A percentile compares a stretch with the other conserved stretches of the same genome.
Evolutionary conservation across 2,113 vertebrate genomes (phyloP).

Genomic region (Halcyon senegalensis): DNA sequence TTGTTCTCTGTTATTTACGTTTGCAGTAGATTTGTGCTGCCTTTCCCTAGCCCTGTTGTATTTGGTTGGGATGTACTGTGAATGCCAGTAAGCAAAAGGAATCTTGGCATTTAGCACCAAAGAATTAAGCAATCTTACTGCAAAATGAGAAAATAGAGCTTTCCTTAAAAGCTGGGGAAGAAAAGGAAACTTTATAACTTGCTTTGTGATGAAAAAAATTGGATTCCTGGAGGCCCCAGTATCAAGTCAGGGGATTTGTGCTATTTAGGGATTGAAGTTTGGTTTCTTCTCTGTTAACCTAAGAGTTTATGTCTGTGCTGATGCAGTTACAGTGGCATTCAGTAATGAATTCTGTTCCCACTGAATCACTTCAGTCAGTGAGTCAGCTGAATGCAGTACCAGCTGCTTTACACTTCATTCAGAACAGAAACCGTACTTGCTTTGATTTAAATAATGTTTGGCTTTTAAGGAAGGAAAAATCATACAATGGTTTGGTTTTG

Average conservation of each 20-base stretch:
- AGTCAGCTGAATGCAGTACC: neutral
- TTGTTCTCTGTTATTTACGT: neutral
- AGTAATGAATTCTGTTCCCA: neutral
- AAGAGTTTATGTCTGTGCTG: accelerated
- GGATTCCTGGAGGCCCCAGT: neutral
- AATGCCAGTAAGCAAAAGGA: neutral
- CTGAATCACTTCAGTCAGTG: neutral
- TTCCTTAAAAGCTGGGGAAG: neutral
- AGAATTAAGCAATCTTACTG: neutral
- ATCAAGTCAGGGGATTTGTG: neutral
- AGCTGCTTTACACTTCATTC: neutral
- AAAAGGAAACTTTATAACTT: neutral
- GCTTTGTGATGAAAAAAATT: neutral
- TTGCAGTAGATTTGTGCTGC: neutral
- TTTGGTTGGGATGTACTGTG: neutral
- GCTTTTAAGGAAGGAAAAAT: slow-evolving; percentile 4
- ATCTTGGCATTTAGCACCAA: neutral
- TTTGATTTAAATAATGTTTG: neutral
- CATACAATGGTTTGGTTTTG: neutral
- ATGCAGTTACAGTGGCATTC: neutral
- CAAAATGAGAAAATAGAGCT: neutral
- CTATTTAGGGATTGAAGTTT: neutral
- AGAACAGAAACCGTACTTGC: neutral
- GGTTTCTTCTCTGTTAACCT: neutral
- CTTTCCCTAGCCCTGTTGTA: neutral